These are phyloP conservation scores for Drosophila kambysellisi DNA, from an alignment of 2,888 invertebrate genomes.

Conservation along the genomic window DNA sequence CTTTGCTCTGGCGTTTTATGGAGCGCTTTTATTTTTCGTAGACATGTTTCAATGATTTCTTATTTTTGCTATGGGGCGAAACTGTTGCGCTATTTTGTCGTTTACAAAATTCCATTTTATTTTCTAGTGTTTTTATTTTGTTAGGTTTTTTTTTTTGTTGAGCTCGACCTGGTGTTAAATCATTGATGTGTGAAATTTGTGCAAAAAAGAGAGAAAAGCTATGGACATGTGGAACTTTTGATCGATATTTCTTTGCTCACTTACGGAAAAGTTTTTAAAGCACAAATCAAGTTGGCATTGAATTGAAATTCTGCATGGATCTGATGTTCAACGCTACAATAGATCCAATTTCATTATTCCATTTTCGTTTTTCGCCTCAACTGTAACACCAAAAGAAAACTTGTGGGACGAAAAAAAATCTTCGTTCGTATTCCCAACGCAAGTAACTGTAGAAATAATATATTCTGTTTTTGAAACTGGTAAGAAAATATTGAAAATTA, in stretches of 20 bases:
- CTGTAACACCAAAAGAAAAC: constrained; percentile 24
- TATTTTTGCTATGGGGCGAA: constrained; percentile 69
- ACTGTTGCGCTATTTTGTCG: constrained; percentile 76
- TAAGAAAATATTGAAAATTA: neutral
- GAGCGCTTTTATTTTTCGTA: constrained; percentile 39
- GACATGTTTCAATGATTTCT: constrained; percentile 82
- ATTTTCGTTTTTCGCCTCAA: constrained; percentile 28
- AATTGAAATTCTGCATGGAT: constrained; percentile 8
- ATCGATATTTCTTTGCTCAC: constrained; percentile 54
- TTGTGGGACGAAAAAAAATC: constrained; percentile 39
- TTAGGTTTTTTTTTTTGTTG: constrained; percentile 32
- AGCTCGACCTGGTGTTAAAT: constrained; percentile 65
- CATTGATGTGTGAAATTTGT: constrained; percentile 76
- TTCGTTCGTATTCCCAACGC: constrained; percentile 34
- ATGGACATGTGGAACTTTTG: constrained; percentile 35
- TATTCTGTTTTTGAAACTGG: constrained; percentile 20
- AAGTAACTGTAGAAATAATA: constrained; percentile 1
- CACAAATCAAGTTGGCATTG: constrained; percentile 52
- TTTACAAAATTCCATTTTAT: constrained; percentile 64
- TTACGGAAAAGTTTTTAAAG: constrained; percentile 22
- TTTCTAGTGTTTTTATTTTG: constrained; percentile 15
- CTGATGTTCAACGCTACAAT: neutral
- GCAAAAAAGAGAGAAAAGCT: constrained; percentile 27
- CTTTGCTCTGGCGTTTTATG: constrained; percentile 52
- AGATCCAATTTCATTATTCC: constrained; percentile 4